Evolutionary conservation across 2,888 invertebrate species (phyloP), one percentile per base, ranked within the genome.

Genomic region (Polydrusus pterygomalis): DNA sequence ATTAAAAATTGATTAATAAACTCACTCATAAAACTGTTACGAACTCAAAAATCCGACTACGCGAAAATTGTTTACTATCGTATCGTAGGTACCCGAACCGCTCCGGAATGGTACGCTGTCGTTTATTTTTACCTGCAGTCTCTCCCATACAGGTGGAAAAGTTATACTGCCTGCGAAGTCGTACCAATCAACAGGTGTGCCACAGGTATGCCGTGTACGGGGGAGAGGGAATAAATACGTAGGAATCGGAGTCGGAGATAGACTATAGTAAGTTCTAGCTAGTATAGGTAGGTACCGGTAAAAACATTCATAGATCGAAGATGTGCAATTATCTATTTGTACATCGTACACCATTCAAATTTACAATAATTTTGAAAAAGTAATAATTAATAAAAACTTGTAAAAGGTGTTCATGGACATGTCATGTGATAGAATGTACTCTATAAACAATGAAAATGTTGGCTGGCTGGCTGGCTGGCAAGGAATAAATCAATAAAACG

Each of bases 181-280:
- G 62, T 75, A 70, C 49, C 54, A 45, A 71, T 56, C 65, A 76
- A 73, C 76, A 76, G 76, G 76, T 76, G 76, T 81, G 81, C 79
- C 82, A 75, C 75, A 78, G 82, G 69, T 73, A 76, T 76, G 76
- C 47, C 11, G 18, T 15, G 5, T 73, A 73, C 72, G 56, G 40
- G 76, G 76, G 64, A 10, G 20, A 18, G 13, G 43, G 10, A 43
- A 43, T 43, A 34, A 3, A 10, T 34, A 34, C 34, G 8, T 10
- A 34, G 34, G 10, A 34, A 34, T 9, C 8, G 8, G 2, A 34
- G 25, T n/a, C n/a, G n/a, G n/a, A n/a, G n/a, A n/a, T n/a, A n/a
- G 25, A 25, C 5, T 3, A 3, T 25, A 25, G 5, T 25, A 25
- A 25, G 25, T 25, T 25, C 2, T 25, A n/a, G n/a, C 25, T 25